phyloP scores from a whole-genome alignment of 2,797 vertebrate genomes.

The Rhinichthys osculus region DNA sequence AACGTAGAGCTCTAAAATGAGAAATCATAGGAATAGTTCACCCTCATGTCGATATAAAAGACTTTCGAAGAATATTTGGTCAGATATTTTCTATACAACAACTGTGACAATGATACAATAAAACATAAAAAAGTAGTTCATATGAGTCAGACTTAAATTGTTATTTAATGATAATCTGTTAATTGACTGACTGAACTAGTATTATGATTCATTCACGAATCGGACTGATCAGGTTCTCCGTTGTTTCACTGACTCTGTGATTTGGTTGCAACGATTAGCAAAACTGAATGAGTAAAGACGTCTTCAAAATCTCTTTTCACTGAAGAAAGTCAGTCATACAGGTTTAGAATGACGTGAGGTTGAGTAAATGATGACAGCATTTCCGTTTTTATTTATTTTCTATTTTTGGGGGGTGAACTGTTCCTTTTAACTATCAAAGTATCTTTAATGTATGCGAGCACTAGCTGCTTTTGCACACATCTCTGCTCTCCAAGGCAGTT shows the following conservation, averaged over 20 bases:
- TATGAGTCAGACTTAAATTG: neutral
- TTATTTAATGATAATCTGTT: neutral
- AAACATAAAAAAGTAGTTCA: neutral
- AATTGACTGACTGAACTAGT: too few species aligned
- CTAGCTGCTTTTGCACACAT: slow-evolving; percentile 29
- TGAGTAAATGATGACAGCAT: neutral
- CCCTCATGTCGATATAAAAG: neutral
- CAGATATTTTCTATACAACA: neutral
- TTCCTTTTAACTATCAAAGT: slow-evolving; percentile 12
- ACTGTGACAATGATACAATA: neutral
- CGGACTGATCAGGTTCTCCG: neutral
- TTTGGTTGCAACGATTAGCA: neutral
- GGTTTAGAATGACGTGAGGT: slow-evolving; percentile 10
- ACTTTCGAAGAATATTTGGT: neutral
- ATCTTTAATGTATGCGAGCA: neutral
- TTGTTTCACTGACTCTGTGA: neutral
- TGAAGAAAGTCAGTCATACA: neutral
- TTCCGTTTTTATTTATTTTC: neutral
- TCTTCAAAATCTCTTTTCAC: neutral
- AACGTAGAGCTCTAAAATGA: slow-evolving; percentile 48
- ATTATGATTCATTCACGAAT: neutral
- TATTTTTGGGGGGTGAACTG: neutral
- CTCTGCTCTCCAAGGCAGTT: slow-evolving; percentile 58
- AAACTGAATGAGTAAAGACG: neutral
- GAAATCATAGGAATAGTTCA: slow-evolving; percentile 10